phyloP scores from a whole-genome alignment of 2,797 vertebrate genomes.

The Pseudotriccus pelzelni region DNA sequence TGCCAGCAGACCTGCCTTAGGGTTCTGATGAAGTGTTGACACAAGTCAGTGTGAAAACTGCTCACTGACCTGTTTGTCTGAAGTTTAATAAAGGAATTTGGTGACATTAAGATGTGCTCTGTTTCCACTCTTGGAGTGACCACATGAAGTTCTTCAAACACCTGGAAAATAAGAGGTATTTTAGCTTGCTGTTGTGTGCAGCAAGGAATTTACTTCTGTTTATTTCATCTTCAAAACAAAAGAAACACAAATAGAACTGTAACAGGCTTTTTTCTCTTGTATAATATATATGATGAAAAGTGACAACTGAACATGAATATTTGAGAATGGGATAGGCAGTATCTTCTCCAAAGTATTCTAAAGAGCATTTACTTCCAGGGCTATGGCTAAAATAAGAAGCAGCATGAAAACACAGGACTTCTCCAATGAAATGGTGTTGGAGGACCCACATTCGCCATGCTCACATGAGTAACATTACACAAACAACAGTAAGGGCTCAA shows the following conservation, averaged over 20 bases:
- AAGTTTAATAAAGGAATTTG: slow-evolving; percentile 89
- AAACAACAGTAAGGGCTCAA: neutral
- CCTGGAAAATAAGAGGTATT: slow-evolving; percentile 74
- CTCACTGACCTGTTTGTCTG: slow-evolving; percentile 88
- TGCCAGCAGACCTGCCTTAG: neutral
- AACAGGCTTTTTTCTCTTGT: neutral
- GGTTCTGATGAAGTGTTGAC: neutral
- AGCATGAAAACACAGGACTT: neutral
- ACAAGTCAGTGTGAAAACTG: neutral
- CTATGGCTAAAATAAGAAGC: neutral
- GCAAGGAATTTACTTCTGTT: neutral
- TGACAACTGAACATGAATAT: neutral
- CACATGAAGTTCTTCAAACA: slow-evolving; percentile 90
- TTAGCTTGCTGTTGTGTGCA: neutral
- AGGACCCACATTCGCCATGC: neutral
- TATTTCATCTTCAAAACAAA: neutral
- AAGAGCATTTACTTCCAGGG: neutral
- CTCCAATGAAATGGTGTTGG: neutral
- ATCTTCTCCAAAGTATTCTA: neutral
- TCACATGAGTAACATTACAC: neutral
- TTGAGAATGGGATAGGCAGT: neutral
- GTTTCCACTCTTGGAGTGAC: slow-evolving; percentile 82
- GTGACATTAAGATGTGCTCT: slow-evolving; percentile 90
- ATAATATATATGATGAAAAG: neutral
- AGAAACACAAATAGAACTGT: neutral